A percentile compares a stretch with the other conserved stretches of the same genome.
Conservation (phyloP, 2,113 vertebrate species). For the Lepus europaeus region DNA sequence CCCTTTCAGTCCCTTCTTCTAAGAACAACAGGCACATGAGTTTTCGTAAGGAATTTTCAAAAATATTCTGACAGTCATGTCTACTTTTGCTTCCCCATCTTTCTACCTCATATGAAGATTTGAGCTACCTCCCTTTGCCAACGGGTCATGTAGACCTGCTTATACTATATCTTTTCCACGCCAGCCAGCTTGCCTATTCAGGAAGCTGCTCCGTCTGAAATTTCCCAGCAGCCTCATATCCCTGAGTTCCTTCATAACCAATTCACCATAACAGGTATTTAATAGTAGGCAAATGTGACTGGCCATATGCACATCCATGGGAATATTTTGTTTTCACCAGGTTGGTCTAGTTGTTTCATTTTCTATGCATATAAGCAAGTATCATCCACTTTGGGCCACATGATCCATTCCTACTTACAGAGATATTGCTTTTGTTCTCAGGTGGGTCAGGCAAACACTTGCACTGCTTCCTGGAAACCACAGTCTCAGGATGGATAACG, state of each 20-base stretch:
- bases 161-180: fast-evolving
- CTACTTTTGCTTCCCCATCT: background rate
- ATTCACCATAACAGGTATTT: background rate
- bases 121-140: background rate
- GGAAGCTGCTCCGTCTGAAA: background rate
- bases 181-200: background rate
- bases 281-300: background rate
- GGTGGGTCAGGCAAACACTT: background rate
- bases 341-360: background rate
- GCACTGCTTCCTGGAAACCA: background rate
- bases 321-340: background rate
- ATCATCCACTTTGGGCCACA: too few relatives aligned
- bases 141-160: background rate
- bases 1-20: background rate
- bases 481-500: background rate
- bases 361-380: fast-evolving
- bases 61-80: background rate
- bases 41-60: background rate
- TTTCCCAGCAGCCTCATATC: background rate
- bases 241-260: background rate
- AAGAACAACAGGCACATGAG: background rate
- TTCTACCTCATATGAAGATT: background rate
- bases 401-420: background rate
- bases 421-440: background rate
- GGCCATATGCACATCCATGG: background rate